Conservation (phyloP, 2,797 vertebrate genomes). For the Kryptolebias ocellatus region DNA sequence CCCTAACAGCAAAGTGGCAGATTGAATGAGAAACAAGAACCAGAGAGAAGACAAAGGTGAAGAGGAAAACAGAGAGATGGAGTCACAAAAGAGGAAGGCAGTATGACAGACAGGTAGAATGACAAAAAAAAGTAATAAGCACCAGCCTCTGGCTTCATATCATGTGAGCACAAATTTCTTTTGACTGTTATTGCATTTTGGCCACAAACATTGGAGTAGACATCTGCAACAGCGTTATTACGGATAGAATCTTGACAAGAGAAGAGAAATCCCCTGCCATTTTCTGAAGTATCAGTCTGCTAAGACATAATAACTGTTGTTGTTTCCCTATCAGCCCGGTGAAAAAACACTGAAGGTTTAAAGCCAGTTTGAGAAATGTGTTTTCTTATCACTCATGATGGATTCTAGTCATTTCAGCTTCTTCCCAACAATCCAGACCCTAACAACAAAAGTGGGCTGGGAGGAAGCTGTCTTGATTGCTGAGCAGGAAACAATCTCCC, state of each 20-base stretch:
- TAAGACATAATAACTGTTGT: conserved; percentile 71
- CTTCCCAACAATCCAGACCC: conserved; percentile 59
- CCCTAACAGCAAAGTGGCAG: conserved; percentile 71
- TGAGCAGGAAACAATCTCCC: conserved; percentile 27
- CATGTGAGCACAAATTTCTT: conserved; percentile 60
- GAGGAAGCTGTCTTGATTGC: conserved; percentile 50
- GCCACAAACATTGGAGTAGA: conserved; percentile 52
- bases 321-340: conserved; percentile 61
- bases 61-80: conserved; percentile 5
- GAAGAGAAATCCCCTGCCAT: conserved; percentile 48
- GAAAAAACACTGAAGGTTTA: conserved; percentile 62
- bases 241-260: conserved; percentile 56
- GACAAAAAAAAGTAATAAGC: conserved; percentile 63
- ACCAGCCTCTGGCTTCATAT: conserved; percentile 60
- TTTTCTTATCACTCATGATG: conserved; percentile 70
- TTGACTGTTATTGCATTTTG: conserved; percentile 64
- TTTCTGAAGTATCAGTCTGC: conserved; percentile 59
- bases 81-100: conserved; percentile 10
- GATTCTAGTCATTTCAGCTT: conserved; percentile 69
- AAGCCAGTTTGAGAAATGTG: conserved; percentile 62
- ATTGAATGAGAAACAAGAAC: conserved; percentile 13
- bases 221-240: conserved; percentile 51
- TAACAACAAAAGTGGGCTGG: conserved; percentile 40
- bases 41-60: not conserved
- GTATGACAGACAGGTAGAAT: conserved; percentile 44